Evolutionary conservation across 2,113 vertebrate species (phyloP).

Genomic region (Epinephelus cyanopodus): DNA sequence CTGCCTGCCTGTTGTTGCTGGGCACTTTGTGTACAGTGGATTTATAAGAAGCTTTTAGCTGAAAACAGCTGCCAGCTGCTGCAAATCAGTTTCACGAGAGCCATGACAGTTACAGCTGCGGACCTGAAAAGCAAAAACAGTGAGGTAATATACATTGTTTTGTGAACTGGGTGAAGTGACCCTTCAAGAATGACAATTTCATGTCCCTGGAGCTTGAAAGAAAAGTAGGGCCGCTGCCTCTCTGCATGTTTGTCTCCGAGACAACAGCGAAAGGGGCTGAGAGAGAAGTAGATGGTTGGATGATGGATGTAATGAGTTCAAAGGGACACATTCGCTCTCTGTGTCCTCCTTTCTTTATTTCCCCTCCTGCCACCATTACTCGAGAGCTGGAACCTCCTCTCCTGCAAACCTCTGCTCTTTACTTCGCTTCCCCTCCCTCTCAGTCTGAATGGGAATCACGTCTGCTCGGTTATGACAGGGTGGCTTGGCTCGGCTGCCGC

Average conservation of each 20-base stretch:
- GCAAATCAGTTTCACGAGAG: background rate
- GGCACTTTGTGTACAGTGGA: background rate
- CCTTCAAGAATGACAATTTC: background rate
- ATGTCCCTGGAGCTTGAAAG: constrained; percentile 17
- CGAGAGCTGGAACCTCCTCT: constrained; percentile 22
- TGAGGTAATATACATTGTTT: background rate
- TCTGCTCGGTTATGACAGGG: constrained; percentile 74
- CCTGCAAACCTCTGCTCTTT: constrained; percentile 25
- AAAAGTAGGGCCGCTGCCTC: constrained; percentile 6
- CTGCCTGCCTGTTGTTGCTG: background rate
- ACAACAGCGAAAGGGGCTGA: background rate
- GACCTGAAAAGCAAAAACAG: background rate
- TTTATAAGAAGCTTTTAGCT: background rate
- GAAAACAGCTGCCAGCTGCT: constrained; percentile 5
- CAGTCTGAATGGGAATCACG: constrained; percentile 68
- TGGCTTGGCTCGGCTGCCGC: constrained; percentile 66
- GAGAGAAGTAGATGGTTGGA: constrained; percentile 1
- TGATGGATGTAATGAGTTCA: constrained; percentile 37
- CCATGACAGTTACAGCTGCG: background rate
- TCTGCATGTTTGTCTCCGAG: constrained; percentile 18
- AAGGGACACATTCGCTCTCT: constrained; percentile 4
- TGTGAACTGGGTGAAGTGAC: background rate
- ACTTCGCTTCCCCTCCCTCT: constrained; percentile 23
- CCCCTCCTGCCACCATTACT: constrained; percentile 23
- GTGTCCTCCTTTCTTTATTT: background rate